A percentile compares a stretch with the other conserved stretches of the same genome.
Conservation (phyloP, 2,888 invertebrate species). For the Stenolophus ochropezus region DNA sequence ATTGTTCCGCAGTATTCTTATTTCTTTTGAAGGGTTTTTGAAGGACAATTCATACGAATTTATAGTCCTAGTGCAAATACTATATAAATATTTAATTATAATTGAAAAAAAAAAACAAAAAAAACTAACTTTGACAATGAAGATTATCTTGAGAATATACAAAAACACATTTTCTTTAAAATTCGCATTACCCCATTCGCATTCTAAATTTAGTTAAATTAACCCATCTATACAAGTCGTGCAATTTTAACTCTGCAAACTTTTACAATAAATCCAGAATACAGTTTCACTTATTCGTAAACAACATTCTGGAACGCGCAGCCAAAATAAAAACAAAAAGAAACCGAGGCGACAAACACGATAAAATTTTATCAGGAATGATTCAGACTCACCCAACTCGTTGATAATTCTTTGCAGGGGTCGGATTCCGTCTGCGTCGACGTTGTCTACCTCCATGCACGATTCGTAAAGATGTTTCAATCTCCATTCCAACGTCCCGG, state of each 20-base stretch:
- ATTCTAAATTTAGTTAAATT: background rate
- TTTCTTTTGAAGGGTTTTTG: no score
- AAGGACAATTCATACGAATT: no score
- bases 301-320: background rate
- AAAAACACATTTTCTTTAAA: background rate
- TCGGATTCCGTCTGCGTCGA: conserved; percentile 72
- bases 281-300: conserved; percentile 19
- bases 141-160: no score
- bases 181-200: background rate
- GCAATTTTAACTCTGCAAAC: background rate
- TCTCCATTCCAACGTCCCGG: conserved; percentile 75
- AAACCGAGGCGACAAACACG: conserved; percentile 1
- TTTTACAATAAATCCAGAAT: conserved; percentile 8
- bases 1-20: no score
- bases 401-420: conserved; percentile 73
- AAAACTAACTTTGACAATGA: no score
- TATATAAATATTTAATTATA: no score
- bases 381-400: conserved; percentile 72
- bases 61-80: no score
- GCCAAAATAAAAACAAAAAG: conserved; percentile 17
- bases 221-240: background rate
- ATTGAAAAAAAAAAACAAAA: no score
- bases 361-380: conserved; percentile 30
- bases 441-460: conserved; percentile 74
- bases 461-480: conserved; percentile 77